Evolutionary conservation across 2,113 vertebrate species (phyloP).

Genomic region (Baryphthengus martii): DNA sequence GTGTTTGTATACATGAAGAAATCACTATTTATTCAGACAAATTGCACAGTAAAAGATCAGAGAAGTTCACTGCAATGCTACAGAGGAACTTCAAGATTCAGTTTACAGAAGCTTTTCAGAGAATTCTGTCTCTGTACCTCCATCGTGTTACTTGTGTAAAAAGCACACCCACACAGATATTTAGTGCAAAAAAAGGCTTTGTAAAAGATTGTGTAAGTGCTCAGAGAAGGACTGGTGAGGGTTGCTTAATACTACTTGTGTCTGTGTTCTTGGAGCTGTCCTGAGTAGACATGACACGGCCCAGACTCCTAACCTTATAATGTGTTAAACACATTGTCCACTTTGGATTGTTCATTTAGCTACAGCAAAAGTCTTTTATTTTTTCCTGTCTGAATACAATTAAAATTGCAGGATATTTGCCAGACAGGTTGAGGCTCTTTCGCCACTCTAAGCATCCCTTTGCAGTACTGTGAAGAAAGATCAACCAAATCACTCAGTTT

Average conservation of each 20-base stretch:
- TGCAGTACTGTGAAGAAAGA: not conserved
- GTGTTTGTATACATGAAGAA: not conserved
- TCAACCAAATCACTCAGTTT: not conserved
- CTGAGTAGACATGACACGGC: not conserved
- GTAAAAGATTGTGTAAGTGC: not conserved
- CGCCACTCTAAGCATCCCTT: not conserved
- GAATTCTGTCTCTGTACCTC: not conserved
- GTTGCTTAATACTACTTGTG: not conserved
- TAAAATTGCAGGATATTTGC: slow-evolving; percentile 47
- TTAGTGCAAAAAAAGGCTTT: not conserved
- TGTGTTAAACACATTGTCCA: slow-evolving; percentile 35
- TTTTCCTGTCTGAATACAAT: slow-evolving; percentile 29
- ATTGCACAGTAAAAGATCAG: not conserved
- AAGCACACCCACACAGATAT: not conserved
- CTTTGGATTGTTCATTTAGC: slow-evolving; percentile 32
- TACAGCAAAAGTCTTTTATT: slow-evolving; percentile 8
- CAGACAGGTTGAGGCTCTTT: slow-evolving; percentile 9
- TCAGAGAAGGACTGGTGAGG: not conserved
- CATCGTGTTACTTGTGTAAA: not conserved
- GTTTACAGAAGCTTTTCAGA: not conserved
- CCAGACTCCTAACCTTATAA: slow-evolving; percentile 20
- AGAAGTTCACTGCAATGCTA: not conserved
- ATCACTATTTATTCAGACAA: not conserved
- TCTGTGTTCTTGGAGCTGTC: not conserved
- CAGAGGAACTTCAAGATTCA: not conserved